These are phyloP conservation scores for Brachionus rubens DNA, from an alignment of 1,140 invertebrate species.

Conservation along the genomic window DNA sequence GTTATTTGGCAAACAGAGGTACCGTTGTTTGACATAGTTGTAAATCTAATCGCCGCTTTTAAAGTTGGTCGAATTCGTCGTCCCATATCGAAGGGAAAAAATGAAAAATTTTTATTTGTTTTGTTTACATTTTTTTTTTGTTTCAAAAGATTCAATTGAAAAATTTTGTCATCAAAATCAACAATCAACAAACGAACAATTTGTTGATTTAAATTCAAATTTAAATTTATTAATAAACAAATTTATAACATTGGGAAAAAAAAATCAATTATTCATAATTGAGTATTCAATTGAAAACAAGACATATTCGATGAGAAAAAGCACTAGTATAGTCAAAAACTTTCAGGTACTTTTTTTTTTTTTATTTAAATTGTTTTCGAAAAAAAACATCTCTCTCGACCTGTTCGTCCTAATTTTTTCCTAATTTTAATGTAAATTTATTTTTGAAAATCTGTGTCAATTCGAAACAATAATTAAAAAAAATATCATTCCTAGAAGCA, in stretches of 20 bases:
- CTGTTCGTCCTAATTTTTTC: neutral
- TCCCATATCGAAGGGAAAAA: no score
- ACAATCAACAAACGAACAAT: neutral
- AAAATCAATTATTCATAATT: neutral
- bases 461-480: no score
- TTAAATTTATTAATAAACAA: slow-evolving; percentile 12
- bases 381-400: neutral
- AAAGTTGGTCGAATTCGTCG: no score
- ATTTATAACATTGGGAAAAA: neutral
- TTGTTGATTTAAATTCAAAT: neutral
- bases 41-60: no score
- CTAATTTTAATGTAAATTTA: neutral
- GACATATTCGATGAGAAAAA: slow-evolving; percentile 15
- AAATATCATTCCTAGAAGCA: no score
- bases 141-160: no score
- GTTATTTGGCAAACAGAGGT: no score
- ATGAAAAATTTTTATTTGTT: no score
- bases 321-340: neutral
- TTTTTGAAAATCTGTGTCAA: no score
- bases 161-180: no score
- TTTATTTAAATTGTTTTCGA: neutral
- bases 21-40: no score
- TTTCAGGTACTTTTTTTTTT: slow-evolving; percentile 33
- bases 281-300: neutral
- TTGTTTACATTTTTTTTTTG: no score